Conservation (phyloP, 2,888 invertebrate genomes). For the Dromius quadrimaculatus region DNA sequence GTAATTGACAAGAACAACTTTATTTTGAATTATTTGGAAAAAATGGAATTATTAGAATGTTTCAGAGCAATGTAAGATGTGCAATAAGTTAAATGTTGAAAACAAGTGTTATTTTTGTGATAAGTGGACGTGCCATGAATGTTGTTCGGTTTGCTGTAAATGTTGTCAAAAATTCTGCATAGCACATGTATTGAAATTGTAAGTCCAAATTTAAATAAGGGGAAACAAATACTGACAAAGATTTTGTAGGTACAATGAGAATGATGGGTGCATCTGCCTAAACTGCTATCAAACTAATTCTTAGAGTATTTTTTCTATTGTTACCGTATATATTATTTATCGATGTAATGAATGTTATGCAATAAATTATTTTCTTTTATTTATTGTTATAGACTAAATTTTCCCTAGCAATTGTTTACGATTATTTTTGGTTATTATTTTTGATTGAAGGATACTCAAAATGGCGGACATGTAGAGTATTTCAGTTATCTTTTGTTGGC, state of each 20-base stretch:
- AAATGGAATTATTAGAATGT: slow-evolving; percentile 41
- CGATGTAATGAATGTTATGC: slow-evolving; percentile 16
- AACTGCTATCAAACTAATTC: slow-evolving; percentile 31
- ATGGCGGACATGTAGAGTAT: slow-evolving; percentile 51
- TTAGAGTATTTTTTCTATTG: background rate
- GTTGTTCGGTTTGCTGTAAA: slow-evolving; percentile 29
- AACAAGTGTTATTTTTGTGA: slow-evolving; percentile 40
- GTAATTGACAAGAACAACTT: slow-evolving; percentile 12
- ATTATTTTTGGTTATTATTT: slow-evolving; percentile 39
- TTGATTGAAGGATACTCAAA: slow-evolving; percentile 36
- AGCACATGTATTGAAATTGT: slow-evolving; percentile 39
- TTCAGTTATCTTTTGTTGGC: slow-evolving; percentile 51
- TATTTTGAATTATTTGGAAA: too few species aligned
- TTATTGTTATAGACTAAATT: background rate
- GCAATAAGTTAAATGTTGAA: slow-evolving; percentile 41
- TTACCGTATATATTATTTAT: slow-evolving; percentile 3
- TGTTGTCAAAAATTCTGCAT: slow-evolving; percentile 33
- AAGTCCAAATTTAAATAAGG: slow-evolving; percentile 29
- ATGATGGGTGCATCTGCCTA: slow-evolving; percentile 25
- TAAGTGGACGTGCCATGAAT: slow-evolving; percentile 33
- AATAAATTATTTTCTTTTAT: slow-evolving; percentile 10
- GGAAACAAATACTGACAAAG: background rate
- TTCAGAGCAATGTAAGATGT: slow-evolving; percentile 39
- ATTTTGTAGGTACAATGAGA: slow-evolving; percentile 35
- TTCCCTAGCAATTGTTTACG: slow-evolving; percentile 13